Conservation (phyloP, 2,888 invertebrate genomes). For the Emmelina monodactyla region DNA sequence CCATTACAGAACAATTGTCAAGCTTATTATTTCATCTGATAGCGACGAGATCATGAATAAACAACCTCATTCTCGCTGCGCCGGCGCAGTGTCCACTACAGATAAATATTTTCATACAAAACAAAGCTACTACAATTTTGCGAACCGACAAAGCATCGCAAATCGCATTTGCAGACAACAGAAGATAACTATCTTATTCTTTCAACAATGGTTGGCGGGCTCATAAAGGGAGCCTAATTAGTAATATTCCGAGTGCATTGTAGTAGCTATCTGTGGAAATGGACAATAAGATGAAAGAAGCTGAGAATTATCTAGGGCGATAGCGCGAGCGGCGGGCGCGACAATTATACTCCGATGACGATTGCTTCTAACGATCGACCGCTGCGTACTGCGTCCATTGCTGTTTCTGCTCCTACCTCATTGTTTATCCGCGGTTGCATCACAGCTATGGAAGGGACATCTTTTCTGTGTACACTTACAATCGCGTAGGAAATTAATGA, state of each 20-base stretch:
- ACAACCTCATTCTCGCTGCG: conserved; percentile 23
- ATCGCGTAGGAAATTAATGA: conserved; percentile 56
- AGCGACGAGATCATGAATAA: conserved; percentile 21
- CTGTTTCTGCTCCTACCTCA: conserved; percentile 13
- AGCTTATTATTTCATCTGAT: conserved; percentile 30
- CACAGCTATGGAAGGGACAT: conserved; percentile 8
- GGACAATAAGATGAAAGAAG: conserved; percentile 60
- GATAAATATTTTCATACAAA: conserved; percentile 41
- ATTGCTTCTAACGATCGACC: conserved; percentile 25
- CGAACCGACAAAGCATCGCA: conserved; percentile 60
- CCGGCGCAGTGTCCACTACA: conserved; percentile 31
- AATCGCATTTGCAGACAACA: conserved; percentile 61
- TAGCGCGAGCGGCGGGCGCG: conserved; percentile 37
- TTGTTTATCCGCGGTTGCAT: conserved; percentile 7
- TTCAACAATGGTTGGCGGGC: conserved; percentile 58
- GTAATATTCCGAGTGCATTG: conserved; percentile 64
- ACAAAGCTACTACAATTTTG: conserved; percentile 54
- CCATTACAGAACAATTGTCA: conserved; percentile 6
- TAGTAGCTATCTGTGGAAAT: conserved; percentile 46
- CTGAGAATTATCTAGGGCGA: conserved; percentile 56
- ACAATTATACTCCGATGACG: conserved; percentile 58
- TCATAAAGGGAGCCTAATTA: conserved; percentile 65
- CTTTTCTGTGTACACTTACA: conserved; percentile 26
- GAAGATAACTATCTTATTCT: conserved; percentile 62
- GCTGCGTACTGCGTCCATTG: conserved; percentile 21